Evolutionary conservation across 37 sponge, comb jelly and placozoan genomes (phyloP), one percentile per base, ranked within the genome.

Genomic region (Ephydatia muelleri): DNA sequence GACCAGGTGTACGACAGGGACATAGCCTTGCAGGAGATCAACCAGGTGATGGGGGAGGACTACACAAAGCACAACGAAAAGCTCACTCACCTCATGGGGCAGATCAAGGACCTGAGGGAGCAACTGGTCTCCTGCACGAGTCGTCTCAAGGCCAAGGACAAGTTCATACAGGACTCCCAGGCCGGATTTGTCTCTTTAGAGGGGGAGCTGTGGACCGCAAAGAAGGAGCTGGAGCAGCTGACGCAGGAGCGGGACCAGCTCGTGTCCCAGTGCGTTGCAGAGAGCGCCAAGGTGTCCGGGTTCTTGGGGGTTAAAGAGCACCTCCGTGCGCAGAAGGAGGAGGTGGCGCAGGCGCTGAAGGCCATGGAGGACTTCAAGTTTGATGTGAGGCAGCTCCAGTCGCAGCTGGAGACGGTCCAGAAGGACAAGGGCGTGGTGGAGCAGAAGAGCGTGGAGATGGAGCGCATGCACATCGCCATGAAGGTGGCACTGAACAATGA

Each of bases 11-110:
- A 25, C 26, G 89, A 76, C 34, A 49, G 89, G 43, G 89, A 88
- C 47, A 33, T 65, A 25, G 89, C 89, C 25, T 68, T 88, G 19
- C 77, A 83, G 23, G 89, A 88, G 38, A 88, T 88, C n/a, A 84
- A 88, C n/a, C 16, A 38, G 3, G 78, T 83, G 49, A 88, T 88
- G 89, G 78, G 83, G 72, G 26, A 77, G 27, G 89, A 88, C 57
- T 88, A 77, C 38, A 79, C 78, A 29, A 13, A 37, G 65, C 89
- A 88, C 43, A 66, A 88, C 72, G n/a, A 30, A n/a, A 80, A 80
- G 27, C 75, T 87, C 36, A 40, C 87, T 1, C 33, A 28, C 2
- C 25, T 87, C 29, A 87, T 67, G 40, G 65, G 68, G 8, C 87
- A 87, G 67, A 76, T 87, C 0, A 27, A 81, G 2, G 82, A 87